phyloP scores from a whole-genome alignment of 2,888 invertebrate species.

The Harpagoxenus sublaevis region DNA sequence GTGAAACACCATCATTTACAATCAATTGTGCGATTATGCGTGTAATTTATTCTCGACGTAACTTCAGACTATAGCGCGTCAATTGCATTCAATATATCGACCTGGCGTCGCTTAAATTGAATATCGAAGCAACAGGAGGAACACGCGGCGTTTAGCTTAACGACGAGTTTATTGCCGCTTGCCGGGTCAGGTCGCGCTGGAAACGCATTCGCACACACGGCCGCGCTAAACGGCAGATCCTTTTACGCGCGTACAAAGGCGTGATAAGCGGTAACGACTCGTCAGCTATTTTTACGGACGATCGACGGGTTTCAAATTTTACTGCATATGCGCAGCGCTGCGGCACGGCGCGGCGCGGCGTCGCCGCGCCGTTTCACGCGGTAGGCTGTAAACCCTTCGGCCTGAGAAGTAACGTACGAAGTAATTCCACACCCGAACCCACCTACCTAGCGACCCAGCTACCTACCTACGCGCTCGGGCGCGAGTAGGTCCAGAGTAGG shows the following conservation, averaged over 20 bases:
- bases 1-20: not conserved
- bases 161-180: constrained; percentile 41
- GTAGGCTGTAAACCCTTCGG: constrained; percentile 50
- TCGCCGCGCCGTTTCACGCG: constrained; percentile 19
- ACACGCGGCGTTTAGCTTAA: constrained; percentile 10
- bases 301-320: constrained; percentile 71
- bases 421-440: constrained; percentile 65
- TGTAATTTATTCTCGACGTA: constrained; percentile 15
- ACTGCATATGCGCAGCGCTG: constrained; percentile 50
- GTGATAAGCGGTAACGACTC: constrained; percentile 52
- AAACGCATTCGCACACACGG: constrained; percentile 18
- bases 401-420: constrained; percentile 42
- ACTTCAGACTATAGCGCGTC: not conserved
- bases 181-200: constrained; percentile 29
- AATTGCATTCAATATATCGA: constrained; percentile 25
- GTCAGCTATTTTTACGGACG: constrained; percentile 63
- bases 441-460: constrained; percentile 70
- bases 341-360: not conserved
- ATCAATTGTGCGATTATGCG: not conserved
- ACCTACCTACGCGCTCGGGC: constrained; percentile 61
- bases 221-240: not conserved
- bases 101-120: constrained; percentile 23
- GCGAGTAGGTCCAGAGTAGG: not conserved
- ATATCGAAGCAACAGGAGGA: constrained; percentile 23
- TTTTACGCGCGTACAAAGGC: constrained; percentile 7